phyloP scores from a whole-genome alignment of 2,113 vertebrate genomes.

The Lepisosteus osseus region DNA sequence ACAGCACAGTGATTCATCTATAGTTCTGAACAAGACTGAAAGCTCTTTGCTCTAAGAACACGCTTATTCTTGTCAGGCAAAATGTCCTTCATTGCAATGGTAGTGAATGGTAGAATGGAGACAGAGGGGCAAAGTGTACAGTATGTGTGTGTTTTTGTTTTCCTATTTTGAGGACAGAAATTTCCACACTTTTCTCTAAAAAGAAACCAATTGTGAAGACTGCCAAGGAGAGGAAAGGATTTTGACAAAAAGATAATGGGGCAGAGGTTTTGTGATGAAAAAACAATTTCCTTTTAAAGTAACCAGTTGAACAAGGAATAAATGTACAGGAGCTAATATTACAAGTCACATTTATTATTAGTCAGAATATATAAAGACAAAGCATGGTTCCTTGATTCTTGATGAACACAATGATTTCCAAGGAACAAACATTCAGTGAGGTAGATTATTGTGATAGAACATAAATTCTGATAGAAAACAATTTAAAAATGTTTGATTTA shows the following conservation, averaged over 20 bases:
- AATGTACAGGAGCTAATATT: neutral
- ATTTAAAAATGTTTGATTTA: too few relatives aligned
- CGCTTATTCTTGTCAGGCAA: slow-evolving; percentile 6
- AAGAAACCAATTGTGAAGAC: neutral
- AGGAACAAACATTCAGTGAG: neutral
- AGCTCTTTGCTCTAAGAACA: slow-evolving; percentile 11
- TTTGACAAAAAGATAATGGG: too few relatives aligned
- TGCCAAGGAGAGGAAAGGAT: slow-evolving; percentile 9
- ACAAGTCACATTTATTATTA: neutral
- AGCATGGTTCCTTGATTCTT: neutral
- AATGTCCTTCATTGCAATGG: neutral
- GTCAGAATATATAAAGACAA: neutral
- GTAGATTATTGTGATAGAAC: too few relatives aligned
- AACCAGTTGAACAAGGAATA: neutral
- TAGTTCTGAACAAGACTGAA: neutral
- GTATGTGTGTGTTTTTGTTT: too few relatives aligned
- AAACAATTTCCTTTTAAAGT: neutral
- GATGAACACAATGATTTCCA: neutral
- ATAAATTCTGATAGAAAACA: too few relatives aligned
- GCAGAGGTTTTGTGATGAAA: neutral
- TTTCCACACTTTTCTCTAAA: neutral
- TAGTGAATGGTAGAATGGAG: neutral
- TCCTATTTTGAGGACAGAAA: neutral
- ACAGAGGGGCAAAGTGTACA: neutral
- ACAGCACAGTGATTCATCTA: neutral